These are phyloP conservation scores for Elephantulus edwardii DNA, from an alignment of 2,113 vertebrate genomes.

Conservation along the genomic window DNA sequence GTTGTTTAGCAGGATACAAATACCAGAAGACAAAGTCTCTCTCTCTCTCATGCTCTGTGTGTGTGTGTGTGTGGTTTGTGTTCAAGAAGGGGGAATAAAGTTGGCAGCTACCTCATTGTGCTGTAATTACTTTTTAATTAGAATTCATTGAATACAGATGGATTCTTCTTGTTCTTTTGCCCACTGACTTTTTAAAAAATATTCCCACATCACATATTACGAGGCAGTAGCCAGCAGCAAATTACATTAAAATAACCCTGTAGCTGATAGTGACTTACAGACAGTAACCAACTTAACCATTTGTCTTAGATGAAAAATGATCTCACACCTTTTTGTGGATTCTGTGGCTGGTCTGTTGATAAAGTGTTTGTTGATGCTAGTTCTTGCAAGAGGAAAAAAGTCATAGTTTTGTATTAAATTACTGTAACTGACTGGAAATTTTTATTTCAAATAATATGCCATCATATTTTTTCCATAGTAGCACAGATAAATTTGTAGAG, in stretches of 20 bases:
- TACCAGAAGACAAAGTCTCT: not conserved
- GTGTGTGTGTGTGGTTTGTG: constrained; percentile 63
- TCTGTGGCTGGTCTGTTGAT: constrained; percentile 82
- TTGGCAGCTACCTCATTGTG: constrained; percentile 70
- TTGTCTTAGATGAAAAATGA: constrained; percentile 85
- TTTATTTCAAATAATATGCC: constrained; percentile 83
- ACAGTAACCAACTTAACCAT: constrained; percentile 84
- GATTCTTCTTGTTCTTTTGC: constrained; percentile 79
- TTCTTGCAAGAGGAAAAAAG: constrained; percentile 81
- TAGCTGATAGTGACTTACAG: constrained; percentile 81
- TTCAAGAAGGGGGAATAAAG: constrained; percentile 58
- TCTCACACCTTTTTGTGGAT: constrained; percentile 77
- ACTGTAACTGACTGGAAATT: constrained; percentile 82
- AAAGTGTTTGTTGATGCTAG: constrained; percentile 83
- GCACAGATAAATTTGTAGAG: constrained; percentile 76
- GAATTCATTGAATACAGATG: constrained; percentile 85
- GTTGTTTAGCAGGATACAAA: constrained; percentile 68
- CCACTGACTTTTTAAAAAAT: constrained; percentile 84
- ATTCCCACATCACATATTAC: constrained; percentile 83
- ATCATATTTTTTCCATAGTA: constrained; percentile 74
- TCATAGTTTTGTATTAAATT: constrained; percentile 85
- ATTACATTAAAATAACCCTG: constrained; percentile 82
- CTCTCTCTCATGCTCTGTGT: too few relatives aligned
- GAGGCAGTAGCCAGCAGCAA: constrained; percentile 82
- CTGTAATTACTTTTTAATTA: constrained; percentile 87